phyloP scores from a whole-genome alignment of 2,888 invertebrate species.

The Chironomus riparius region DNA sequence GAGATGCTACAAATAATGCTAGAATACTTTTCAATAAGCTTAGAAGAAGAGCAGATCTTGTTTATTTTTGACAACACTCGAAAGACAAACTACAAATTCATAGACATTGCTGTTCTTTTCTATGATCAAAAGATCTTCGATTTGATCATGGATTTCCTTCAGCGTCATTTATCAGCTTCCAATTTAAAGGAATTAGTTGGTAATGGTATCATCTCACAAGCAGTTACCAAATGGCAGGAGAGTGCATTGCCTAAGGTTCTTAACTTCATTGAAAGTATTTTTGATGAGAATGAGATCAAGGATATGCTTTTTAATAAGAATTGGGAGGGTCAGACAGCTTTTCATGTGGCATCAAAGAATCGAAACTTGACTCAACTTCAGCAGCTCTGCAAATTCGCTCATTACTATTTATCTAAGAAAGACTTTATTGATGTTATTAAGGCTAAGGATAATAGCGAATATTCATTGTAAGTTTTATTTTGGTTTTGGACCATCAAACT shows the following conservation, averaged over 20 bases:
- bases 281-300: background rate
- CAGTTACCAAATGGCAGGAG: background rate
- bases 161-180: background rate
- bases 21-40: background rate
- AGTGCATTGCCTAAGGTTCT: background rate
- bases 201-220: background rate
- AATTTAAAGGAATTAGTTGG: background rate
- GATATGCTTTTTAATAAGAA: background rate
- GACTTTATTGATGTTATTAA: background rate
- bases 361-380: background rate
- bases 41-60: background rate
- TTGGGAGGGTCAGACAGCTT: background rate
- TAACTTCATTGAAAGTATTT: background rate
- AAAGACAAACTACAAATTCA: background rate
- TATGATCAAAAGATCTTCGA: background rate
- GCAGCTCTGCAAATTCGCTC: background rate
- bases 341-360: background rate
- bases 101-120: background rate
- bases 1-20: background rate
- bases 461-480: background rate
- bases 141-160: background rate
- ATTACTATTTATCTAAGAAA: background rate
- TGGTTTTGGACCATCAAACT: no score
- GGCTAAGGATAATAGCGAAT: background rate
- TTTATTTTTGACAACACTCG: background rate